Evolutionary conservation across 2,797 vertebrate genomes (phyloP), one percentile per base, ranked within the genome.

Genomic region (Alca torda): DNA sequence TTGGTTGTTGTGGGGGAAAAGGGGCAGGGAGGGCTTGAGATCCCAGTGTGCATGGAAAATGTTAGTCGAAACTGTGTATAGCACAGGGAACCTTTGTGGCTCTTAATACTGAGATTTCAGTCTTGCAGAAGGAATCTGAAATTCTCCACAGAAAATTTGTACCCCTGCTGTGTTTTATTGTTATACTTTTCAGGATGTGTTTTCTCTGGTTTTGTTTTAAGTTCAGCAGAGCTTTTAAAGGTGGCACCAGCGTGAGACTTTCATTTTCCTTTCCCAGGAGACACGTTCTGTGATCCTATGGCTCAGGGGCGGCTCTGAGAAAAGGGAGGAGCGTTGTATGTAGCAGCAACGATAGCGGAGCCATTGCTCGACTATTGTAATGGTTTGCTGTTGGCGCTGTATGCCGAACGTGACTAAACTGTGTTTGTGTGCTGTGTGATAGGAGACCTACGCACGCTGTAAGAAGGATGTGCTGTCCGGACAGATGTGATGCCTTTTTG

Each of bases 401-500:
- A 19, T 54, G 83, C 84, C 81, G 64, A 77, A 69, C 3, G 19
- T 79, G 89, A 69, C 81, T 67, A 16, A 77, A 28, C 20, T 57
- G 77, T 87, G 81, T 77, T 72, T 90, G 79, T 85, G 8, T 67
- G 2, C 57, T 78, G 51, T 84, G 76, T 75, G 69, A 84, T 9
- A 84, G 63, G 70, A 94, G 78, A 77, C 56, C 35, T 65, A 19
- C 43, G 1, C 23, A 20, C 14, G 80, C 94, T 92, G 79, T 91
- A 91, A 87, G 82, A 93, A 82, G 45, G 93, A 68, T 68, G 37
- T 51, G 82, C 75, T 94, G 3, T 50, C 56, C 61, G 82, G 84
- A 74, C 93, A 91, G 75, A 26, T 63, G 63, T 0, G 56, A 92
- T 94, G 94, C 90, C 94, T 96, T 95, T 89, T 84, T 26, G n/a